Percentiles rank a stretch among this genome's conserved stretches.
phyloP scores from a whole-genome alignment of 1,140 invertebrate genomes.

The Homalodisca vitripennis region DNA sequence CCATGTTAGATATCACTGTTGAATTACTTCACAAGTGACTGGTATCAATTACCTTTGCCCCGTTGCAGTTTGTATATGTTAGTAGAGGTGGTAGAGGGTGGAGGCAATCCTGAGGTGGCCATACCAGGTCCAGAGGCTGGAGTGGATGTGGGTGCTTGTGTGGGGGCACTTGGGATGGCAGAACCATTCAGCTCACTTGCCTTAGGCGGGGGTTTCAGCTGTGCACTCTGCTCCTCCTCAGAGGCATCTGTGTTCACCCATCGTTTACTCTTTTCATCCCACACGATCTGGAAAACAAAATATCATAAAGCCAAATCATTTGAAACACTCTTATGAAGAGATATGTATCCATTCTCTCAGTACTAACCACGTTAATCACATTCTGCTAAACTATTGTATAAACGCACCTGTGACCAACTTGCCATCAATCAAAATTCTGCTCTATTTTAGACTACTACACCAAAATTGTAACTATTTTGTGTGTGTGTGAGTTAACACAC shows the following conservation, averaged over 20 bases:
- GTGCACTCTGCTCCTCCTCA: conserved; percentile 55
- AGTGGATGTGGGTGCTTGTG: conserved; percentile 34
- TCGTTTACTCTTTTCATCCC: conserved; percentile 79
- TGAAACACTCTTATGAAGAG: no score
- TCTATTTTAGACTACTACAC: no score
- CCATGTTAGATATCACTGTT: no score
- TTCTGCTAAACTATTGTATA: no score
- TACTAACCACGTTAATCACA: no score
- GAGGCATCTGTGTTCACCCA: conserved; percentile 84
- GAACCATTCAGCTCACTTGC: conserved; percentile 52
- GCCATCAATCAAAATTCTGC: no score
- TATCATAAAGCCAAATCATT: no score
- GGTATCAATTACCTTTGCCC: conserved; percentile 67
- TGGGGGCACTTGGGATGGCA: neutral
- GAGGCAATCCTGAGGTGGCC: conserved; percentile 46
- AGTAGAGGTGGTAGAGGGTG: conserved; percentile 50
- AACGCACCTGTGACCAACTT: no score
- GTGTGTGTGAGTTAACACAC: no score
- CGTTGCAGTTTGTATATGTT: conserved; percentile 80
- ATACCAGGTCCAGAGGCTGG: conserved; percentile 41
- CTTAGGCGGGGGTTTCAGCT: conserved; percentile 75
- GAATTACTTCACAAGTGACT: no score
- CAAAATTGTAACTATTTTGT: no score
- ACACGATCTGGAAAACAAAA: conserved; percentile 71
- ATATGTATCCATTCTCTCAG: no score